Base-by-base conservation (phyloP, 2,113 vertebrate species). In the Formicarius rufipectus region DNA sequence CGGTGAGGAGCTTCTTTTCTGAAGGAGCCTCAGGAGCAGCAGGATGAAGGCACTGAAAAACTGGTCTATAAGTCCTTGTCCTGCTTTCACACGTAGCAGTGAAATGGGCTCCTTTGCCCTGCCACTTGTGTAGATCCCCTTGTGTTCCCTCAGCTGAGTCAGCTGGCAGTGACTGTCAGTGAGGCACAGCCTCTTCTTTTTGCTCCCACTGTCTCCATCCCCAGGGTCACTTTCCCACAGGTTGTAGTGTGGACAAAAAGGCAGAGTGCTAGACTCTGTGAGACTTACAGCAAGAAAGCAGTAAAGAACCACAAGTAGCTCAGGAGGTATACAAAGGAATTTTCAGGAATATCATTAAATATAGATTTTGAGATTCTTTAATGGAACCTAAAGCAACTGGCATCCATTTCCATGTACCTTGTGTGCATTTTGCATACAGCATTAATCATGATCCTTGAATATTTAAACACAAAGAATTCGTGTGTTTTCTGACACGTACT, bases 401-500 rank as follows among this genome's bases (percentile, higher is more conserved):
- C 22, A 53, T 82, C 73, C 45, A 68, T 74, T 95, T 89, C 82
- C 73, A 84, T 0, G 0, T 64, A 78, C 33, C 40, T 82, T 13
- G 0, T 37, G 58, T 55, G 52, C 86, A 75, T 63, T 92, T 91
- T 79, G 40, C 42, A 56, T 92, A 90, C 77, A 76, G 35, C 56
- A 62, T 93, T 91, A 90, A 81, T 93, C 77, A 81, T 7, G 22
- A 86, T 85, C 72, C 49, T 37, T 76, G 77, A 90, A 80, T 94
- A 84, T 87, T 87, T 72, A 91, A 76, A 67, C 67, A 95, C 92
- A 95, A 96, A 96, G 87, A 76, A 88, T 74, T 73, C 22, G 17
- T 85, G 86, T 96, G 93, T 94, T 97, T 91, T 81, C 91, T 97
- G 96, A 94, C 91, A 10, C 0, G 5, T 96, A 92, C 96, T 96